Evolutionary conservation across 2,797 vertebrate species (phyloP).

Genomic region (Pseudochromis fuscus): DNA sequence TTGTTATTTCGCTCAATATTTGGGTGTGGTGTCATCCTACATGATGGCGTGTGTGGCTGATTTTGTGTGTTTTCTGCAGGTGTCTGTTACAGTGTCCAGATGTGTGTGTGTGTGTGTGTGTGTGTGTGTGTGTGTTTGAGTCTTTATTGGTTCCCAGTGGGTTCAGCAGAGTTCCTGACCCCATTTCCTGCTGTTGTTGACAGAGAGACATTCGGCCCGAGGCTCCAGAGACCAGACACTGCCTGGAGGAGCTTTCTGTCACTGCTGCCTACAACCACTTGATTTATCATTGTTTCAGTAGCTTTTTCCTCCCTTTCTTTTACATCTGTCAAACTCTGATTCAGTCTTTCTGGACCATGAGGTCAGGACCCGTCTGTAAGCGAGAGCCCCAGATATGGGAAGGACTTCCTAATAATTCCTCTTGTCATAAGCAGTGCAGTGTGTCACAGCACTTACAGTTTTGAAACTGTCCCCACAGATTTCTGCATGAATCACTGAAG

Average conservation of each 20-base stretch:
- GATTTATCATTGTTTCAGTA: slow-evolving; percentile 52
- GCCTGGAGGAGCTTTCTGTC: slow-evolving; percentile 68
- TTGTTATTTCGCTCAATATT: background rate
- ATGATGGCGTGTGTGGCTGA: background rate
- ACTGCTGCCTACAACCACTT: slow-evolving; percentile 38
- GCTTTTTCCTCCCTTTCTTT: background rate
- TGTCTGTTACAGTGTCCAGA: slow-evolving; percentile 5
- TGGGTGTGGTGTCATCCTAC: background rate
- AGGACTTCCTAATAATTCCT: slow-evolving; percentile 10
- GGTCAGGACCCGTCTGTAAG: slow-evolving; percentile 36
- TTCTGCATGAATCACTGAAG: background rate
- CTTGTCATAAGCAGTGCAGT: slow-evolving; percentile 8
- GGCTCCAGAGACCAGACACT: slow-evolving; percentile 65
- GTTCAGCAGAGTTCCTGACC: slow-evolving; percentile 73
- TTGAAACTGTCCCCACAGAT: background rate
- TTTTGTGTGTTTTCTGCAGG: background rate
- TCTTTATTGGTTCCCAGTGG: slow-evolving; percentile 67
- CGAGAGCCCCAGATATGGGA: slow-evolving; percentile 20
- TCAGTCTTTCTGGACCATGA: slow-evolving; percentile 36
- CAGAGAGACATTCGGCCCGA: slow-evolving; percentile 53
- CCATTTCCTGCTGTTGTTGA: slow-evolving; percentile 74
- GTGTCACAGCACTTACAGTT: background rate
- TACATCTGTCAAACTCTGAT: slow-evolving; percentile 36
- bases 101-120: background rate
- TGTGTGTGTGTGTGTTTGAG: slow-evolving; percentile 22